These are phyloP conservation scores for Cerceris rybyensis DNA, from an alignment of 2,888 invertebrate species.

Conservation along the genomic window DNA sequence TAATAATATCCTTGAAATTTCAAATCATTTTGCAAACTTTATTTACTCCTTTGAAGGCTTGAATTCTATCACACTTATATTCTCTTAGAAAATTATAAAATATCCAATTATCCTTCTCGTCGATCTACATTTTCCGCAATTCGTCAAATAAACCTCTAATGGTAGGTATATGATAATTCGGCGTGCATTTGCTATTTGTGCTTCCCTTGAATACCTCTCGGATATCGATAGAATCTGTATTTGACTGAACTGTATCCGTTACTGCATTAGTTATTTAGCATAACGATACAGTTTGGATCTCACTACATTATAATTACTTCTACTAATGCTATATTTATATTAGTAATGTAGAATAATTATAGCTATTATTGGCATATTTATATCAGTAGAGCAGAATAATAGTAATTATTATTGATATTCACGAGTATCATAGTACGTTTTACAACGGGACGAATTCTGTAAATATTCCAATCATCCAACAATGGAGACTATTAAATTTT, in stretches of 20 bases:
- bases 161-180: background rate
- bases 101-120: background rate
- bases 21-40: too few species aligned
- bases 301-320: background rate
- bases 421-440: constrained; percentile 2
- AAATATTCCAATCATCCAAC: constrained; percentile 24
- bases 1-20: too few species aligned
- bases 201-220: background rate
- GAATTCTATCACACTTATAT: background rate
- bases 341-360: too few species aligned
- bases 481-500: constrained; percentile 27
- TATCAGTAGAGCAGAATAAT: too few species aligned
- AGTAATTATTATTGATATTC: background rate
- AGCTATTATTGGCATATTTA: too few species aligned
- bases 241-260: background rate
- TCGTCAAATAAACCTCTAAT: background rate
- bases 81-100: background rate
- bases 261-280: constrained; percentile 17
- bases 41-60: background rate
- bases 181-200: background rate
- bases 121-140: background rate
- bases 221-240: background rate
- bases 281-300: constrained; percentile 7
- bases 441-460: constrained; percentile 2
- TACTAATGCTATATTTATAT: too few species aligned